These are phyloP conservation scores for Tetragonula carbonaria DNA, from an alignment of 2,888 invertebrate genomes.

Conservation along the genomic window DNA sequence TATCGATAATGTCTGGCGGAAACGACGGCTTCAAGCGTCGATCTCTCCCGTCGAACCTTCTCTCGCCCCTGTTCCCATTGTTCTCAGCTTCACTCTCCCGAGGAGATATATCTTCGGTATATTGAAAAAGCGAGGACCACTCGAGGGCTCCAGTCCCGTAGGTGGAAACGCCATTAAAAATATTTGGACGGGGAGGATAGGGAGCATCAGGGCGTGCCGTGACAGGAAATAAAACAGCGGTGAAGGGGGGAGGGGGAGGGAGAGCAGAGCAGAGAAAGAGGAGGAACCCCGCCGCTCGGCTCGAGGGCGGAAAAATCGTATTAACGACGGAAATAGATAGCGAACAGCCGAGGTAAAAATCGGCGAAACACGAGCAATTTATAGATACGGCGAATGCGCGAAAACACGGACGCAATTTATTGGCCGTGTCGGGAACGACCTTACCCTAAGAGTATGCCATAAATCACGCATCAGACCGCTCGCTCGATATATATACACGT, in stretches of 20 bases:
- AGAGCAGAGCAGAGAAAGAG: too few relatives aligned
- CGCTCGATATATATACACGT: too few relatives aligned
- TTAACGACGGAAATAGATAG: slow-evolving; percentile 49
- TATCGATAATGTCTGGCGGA: slow-evolving; percentile 25
- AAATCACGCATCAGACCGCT: neutral
- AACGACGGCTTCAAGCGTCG: slow-evolving; percentile 16
- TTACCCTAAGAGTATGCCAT: slow-evolving; percentile 8
- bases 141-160: slow-evolving; percentile 33
- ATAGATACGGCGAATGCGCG: slow-evolving; percentile 32
- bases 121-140: slow-evolving; percentile 16
- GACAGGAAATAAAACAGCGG: slow-evolving; percentile 25
- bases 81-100: too few relatives aligned
- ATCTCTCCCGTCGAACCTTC: neutral
- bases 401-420: slow-evolving; percentile 39
- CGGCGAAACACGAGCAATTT: slow-evolving; percentile 34
- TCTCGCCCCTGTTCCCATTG: too few relatives aligned
- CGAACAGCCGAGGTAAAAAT: slow-evolving; percentile 22
- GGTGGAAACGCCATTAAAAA: slow-evolving; percentile 59
- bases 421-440: slow-evolving; percentile 2
- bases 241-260: too few relatives aligned
- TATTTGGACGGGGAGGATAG: slow-evolving; percentile 28
- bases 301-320: slow-evolving; percentile 49
- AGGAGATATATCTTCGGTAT: slow-evolving; percentile 5
- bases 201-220: slow-evolving; percentile 35
- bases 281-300: neutral